Base-by-base conservation (phyloP, 2,888 invertebrate genomes). In the Drosophila basisetae region DNA sequence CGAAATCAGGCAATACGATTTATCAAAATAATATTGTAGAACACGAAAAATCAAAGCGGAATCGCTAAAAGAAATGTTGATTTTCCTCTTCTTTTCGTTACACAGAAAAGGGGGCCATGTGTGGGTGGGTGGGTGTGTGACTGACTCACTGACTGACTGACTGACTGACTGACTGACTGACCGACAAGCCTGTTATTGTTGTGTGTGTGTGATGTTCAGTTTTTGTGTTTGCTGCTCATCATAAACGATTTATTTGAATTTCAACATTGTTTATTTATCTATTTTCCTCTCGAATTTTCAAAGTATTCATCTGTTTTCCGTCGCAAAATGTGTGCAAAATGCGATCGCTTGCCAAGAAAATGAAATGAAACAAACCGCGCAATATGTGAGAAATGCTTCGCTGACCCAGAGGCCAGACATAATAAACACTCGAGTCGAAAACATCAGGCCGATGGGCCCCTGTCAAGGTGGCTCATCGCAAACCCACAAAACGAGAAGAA, bases 251-350 rank as follows among this genome's bases (percentile, higher is more conserved):
- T 85, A 85, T 88, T 73, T 79, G 56, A 63, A 54, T 80, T 85
- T 88, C 65, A 73, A 55, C 70, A 74, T 62, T 90, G 85, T 90
- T 86, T 86, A 86, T 90, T 86, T 88, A 85, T 86, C 83, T 85
- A 81, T 81, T 85, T 88, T 88, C 81, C 78, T 77, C 55, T 66
- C 30, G 68, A 72, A 71, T 84, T 80, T 84, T 82, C 73, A 68
- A 79, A 69, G 68, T 73, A 71, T 71, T 76, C 50, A 55, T 75
- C 33, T 54, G 11, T 35, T 33, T 58, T 55, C 25, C 25, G 55
- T 56, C n/a, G 28, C 2, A 56, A 37, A 56, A 56, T 56, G 28
- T 56, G 56, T 56, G 58, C 58, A 69, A 54, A 70, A 69, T 70
- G 67, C 72, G 64, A 82, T 41, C 53, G 81, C 79, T 88, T 86